Base-by-base conservation (phyloP, 2,113 vertebrate species). In the Amazona guildingii region DNA sequence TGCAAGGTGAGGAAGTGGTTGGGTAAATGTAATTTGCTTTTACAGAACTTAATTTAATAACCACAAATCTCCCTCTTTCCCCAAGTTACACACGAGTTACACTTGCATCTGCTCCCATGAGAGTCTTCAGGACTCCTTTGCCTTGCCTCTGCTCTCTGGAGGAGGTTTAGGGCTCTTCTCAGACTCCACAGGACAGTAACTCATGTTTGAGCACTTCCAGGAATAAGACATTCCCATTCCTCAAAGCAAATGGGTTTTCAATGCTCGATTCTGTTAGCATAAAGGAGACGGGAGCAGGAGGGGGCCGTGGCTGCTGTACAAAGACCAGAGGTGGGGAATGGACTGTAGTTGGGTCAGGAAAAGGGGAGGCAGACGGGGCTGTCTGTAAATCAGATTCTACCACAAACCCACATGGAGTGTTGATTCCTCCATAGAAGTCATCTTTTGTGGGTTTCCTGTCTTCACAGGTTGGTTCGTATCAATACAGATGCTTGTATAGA, bases 271-370 rank as follows among this genome's bases (percentile, higher is more conserved):
- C 39, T 72, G 29, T 72, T 28, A 29, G 35, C 18, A 2, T 33
- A 15, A 83, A 33, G 33, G 62, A 75, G n/a, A 61, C 13, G 35
- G 57, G 48, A 24, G 78, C 33, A 35, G 61, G 33, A 61, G 31
- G 37, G 14, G 19, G 13, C 66, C 0, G 0, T 43, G 51, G 13
- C 37, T 35, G 43, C 2, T 0, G 19, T 54, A 35, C 4, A 2
- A 62, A n/a, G 52, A 44, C 48, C 11, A 17, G 59, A 62, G 35
- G n/a, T 49, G 11, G 21, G 33, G 37, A 82, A 66, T 6, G 27
- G 64, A 17, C 44, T 11, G 3, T 7, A 13, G 44, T 0, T 66
- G 29, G 35, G 31, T 43, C 29, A n/a, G 77, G 51, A 67, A n/a
- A 54, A 6, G 9, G 17, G 17, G 8, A 35, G 27, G 25, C 44